Evolutionary conservation across 2,888 invertebrate species (phyloP), one percentile per base, ranked within the genome.

Genomic region (Meloe dianella): DNA sequence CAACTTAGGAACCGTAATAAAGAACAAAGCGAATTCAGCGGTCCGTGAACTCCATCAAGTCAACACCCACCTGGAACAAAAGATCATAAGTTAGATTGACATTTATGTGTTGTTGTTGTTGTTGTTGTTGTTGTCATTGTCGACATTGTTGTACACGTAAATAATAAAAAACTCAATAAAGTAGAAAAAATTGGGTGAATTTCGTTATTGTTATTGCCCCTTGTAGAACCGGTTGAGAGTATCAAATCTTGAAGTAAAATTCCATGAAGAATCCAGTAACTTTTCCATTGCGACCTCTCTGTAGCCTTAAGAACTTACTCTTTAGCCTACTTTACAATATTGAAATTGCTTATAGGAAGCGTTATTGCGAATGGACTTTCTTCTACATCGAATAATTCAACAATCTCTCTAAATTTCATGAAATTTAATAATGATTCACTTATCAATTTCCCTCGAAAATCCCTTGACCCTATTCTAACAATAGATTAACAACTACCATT

Each of bases 11-110:
- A 58, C 32, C 58, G 58, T 58, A 58, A 58, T 58, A 65, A 58
- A 64, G 68, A 65, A 68, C 68, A 70, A 68, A 70, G 68, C 64
- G 51, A 56, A 66, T 56, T 63, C 60, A 67, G 57, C 65, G 65
- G 35, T 27, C 64, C 64, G 60, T 57, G 59, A 71, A 66, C 66
- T 63, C 61, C 67, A 67, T 64, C 66, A 70, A 67, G 64, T 66
- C 68, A 64, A 67, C 66, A 72, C 72, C 60, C 69, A 73, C 71
- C 70, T 73, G 71, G 35, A 70, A 71, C 70, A 65, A 57, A 62
- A 57, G 41, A 60, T 30, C 54, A 27, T 61, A 61, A 51, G 56
- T 61, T 61, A 58, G 58, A 58, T 58, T 20, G 58, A 20, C 47
- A 47, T 47, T 47, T 47, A 47, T 47, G 47, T 35, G 9, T 35